These are phyloP conservation scores for Holacanthus passer DNA, from an alignment of 2,113 vertebrate genomes.

Conservation along the genomic window DNA sequence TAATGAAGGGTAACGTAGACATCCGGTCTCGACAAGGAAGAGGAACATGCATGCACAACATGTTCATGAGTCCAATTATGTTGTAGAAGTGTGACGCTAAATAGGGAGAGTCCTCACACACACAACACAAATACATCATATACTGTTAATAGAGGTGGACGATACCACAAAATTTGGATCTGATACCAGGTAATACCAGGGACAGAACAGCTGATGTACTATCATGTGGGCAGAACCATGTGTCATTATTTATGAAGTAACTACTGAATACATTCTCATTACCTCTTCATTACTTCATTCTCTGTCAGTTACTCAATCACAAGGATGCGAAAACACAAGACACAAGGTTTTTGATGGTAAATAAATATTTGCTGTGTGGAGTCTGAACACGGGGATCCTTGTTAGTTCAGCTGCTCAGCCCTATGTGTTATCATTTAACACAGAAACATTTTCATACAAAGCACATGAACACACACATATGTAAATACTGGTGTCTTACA, in stretches of 20 bases:
- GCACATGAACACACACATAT: not conserved
- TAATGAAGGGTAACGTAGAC: no score
- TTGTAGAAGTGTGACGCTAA: no score
- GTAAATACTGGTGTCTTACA: not conserved
- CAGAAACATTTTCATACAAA: not conserved
- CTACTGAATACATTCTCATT: not conserved
- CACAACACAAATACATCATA: not conserved
- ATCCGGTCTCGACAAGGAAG: no score
- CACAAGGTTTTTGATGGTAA: not conserved
- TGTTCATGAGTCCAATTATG: no score
- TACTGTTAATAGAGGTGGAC: not conserved
- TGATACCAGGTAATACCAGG: not conserved
- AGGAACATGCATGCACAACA: no score
- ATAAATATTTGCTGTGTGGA: no score
- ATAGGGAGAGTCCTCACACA: no score
- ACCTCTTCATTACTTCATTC: not conserved
- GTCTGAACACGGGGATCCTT: no score
- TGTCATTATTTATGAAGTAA: not conserved
- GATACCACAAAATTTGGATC: not conserved
- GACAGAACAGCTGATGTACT: not conserved
- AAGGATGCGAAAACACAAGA: not conserved
- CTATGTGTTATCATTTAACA: not conserved
- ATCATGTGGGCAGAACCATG: not conserved
- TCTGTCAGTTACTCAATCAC: not conserved
- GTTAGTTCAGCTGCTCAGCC: not conserved